Evolutionary conservation across 2,888 invertebrate species (phyloP).

Genomic region (Nomada flava): DNA sequence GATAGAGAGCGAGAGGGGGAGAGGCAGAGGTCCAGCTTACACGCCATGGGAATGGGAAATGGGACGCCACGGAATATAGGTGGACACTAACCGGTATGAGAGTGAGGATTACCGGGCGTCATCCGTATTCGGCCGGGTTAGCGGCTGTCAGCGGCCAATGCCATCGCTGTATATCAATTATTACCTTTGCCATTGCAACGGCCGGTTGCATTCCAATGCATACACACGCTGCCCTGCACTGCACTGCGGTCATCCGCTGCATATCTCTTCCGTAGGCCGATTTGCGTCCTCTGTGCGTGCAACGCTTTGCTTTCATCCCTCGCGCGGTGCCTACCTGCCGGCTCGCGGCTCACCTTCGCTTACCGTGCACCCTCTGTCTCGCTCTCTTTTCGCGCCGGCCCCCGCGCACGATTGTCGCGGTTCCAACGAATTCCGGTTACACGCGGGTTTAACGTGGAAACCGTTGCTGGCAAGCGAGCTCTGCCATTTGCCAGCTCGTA

Average conservation of each 20-base stretch:
- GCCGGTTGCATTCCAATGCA: constrained; percentile 63
- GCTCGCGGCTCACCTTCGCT: not conserved
- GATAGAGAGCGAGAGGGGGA: constrained; percentile 29
- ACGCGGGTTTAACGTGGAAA: constrained; percentile 57
- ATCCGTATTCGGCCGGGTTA: constrained; percentile 82
- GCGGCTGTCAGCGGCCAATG: constrained; percentile 82
- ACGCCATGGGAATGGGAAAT: constrained; percentile 75
- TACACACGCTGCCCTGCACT: constrained; percentile 49
- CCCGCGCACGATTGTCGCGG: not conserved
- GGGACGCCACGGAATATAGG: constrained; percentile 77
- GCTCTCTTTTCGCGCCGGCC: constrained; percentile 26
- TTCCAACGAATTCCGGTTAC: constrained; percentile 34
- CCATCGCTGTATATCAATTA: constrained; percentile 81
- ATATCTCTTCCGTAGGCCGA: constrained; percentile 66
- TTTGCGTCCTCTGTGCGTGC: constrained; percentile 63
- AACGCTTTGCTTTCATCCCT: constrained; percentile 9
- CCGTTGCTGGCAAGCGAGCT: constrained; percentile 23
- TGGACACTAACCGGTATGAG: constrained; percentile 80
- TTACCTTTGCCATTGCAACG: constrained; percentile 75
- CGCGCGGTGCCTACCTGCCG: not conserved
- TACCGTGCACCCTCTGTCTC: constrained; percentile 9
- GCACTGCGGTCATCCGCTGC: constrained; percentile 58
- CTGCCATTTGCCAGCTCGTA: constrained; percentile 63
- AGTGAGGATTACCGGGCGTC: constrained; percentile 82
- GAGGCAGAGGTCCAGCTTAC: constrained; percentile 66